Evolutionary conservation across 2,113 vertebrate species (phyloP), one percentile per base, ranked within the genome.

Genomic region (Xiphophorus hellerii): DNA sequence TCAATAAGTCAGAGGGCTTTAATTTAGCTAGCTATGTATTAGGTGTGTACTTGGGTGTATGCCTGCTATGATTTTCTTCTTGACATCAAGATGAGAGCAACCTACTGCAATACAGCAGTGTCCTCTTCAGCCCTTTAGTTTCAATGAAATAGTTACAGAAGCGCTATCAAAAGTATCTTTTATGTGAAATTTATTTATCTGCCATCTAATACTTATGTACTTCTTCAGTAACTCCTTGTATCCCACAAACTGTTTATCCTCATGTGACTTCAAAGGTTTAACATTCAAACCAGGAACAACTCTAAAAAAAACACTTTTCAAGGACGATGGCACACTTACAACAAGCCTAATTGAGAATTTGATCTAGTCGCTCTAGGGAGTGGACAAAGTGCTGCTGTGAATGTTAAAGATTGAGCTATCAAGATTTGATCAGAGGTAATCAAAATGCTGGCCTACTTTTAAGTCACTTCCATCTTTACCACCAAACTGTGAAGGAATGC

Each of bases 271-370:
- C 10, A 83, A 69, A 82, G 75, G 71, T 60, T 93, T 93, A 89
- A 86, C 77, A 92, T 92, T 90, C 89, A 88, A 82, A 83, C 83
- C 65, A 82, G 81, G 83, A 87, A 35, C 35, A 67, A 25, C n/a
- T 3, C 64, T 58, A 62, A 35, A 68, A 72, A 87, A 33, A 82
- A 54, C 60, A 60, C 69, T 64, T 79, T 77, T 87, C 90, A 93
- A 92, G 92, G 92, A 91, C 89, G 66, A 78, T 81, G 89, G 79
- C 69, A 28, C 72, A 78, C 81, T 89, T 90, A 87, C 87, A 90
- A 90, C 83, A 83, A 78, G 80, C 82, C 86, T 93, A 91, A 93
- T 92, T 92, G 91, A 87, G 89, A 90, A 90, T 92, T 92, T 92
- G 91, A 91, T 92, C 86, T 82, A 85, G 89, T 89, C 42, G 74